These are phyloP conservation scores for Nowickia ferox DNA, from an alignment of 2,888 invertebrate genomes.

Conservation along the genomic window DNA sequence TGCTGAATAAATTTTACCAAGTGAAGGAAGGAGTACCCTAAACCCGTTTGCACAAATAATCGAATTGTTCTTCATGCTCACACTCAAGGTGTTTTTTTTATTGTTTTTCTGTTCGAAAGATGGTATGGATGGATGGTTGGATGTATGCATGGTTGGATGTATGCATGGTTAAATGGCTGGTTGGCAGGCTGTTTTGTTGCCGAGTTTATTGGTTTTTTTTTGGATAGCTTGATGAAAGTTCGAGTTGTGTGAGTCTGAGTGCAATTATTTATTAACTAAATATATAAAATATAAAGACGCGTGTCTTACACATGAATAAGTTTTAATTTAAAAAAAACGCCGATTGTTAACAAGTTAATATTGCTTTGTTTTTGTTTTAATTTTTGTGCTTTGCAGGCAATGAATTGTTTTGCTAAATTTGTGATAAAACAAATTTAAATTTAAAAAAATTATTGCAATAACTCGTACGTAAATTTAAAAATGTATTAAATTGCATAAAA, in stretches of 20 bases:
- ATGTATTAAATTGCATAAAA: too few species aligned
- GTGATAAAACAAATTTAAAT: too few species aligned
- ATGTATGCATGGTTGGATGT: background rate
- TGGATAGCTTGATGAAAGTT: background rate
- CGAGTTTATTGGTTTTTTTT: background rate
- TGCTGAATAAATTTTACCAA: too few species aligned
- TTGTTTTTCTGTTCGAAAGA: background rate
- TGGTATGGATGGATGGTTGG: background rate
- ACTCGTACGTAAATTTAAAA: too few species aligned
- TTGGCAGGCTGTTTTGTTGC: background rate
- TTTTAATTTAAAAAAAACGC: constrained; percentile 7
- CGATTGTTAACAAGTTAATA: background rate
- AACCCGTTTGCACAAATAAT: background rate
- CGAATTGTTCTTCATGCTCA: background rate
- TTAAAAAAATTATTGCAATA: too few species aligned
- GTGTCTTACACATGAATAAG: constrained; percentile 56
- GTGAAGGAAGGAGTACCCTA: too few species aligned
- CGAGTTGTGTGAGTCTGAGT: background rate
- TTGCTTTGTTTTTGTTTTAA: background rate
- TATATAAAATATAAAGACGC: constrained; percentile 23
- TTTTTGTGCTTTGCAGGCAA: background rate
- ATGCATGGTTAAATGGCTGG: constrained; percentile 6
- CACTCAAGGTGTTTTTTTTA: background rate
- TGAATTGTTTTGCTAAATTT: background rate
- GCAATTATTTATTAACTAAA: constrained; percentile 15